Base-by-base conservation (phyloP, 2,797 vertebrate species). In the Nyctalus aviator region DNA sequence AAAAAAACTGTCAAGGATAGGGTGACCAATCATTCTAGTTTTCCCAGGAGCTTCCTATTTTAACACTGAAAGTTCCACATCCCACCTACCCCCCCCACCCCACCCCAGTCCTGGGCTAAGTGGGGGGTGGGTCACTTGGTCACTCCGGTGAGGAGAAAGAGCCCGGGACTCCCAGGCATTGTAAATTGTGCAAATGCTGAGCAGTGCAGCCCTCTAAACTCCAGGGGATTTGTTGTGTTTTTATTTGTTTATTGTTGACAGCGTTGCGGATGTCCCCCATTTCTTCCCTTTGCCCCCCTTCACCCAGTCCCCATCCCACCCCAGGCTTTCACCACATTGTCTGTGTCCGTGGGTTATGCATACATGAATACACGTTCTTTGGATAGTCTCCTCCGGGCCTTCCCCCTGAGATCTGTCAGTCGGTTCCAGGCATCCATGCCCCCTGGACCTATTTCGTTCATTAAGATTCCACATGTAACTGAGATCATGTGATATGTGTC, bases 141-240 rank as follows among this genome's bases (percentile, higher is more conserved):
- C 68, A 27, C 25, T 13, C 25, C 2, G 27, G 62, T 25, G 0
- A 44, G 64, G 44, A 10, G 1, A n/a, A 25, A 15, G 62, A 37
- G 32, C n/a, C 17, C 1, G 0, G 62, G 30, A n/a, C 44, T 21
- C 46, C 20, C 2, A 3, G 1, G 72, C 27, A 30, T 75, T 30
- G 3, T 35, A 9, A 10, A 0, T 8, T 66, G 66, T 21, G 23
- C 2, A n/a, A n/a, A 18, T 1, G 68, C n/a, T 37, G 5, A 32
- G 59, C 0, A 1, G 44, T 4, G 23, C 73, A 21, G 73, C 30
- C 8, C 73, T 75, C 17, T 75, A 50, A 50, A 32, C 46, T 32
- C 46, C 73, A 32, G 73, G 64, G 64, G n/a, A 20, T 18, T 68
- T 35, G 3, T 32, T 18, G 62, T n/a, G 62, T 9, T 66, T 66